Evolutionary conservation across 2,113 vertebrate genomes (phyloP).

Genomic region (Larimichthys crocea): DNA sequence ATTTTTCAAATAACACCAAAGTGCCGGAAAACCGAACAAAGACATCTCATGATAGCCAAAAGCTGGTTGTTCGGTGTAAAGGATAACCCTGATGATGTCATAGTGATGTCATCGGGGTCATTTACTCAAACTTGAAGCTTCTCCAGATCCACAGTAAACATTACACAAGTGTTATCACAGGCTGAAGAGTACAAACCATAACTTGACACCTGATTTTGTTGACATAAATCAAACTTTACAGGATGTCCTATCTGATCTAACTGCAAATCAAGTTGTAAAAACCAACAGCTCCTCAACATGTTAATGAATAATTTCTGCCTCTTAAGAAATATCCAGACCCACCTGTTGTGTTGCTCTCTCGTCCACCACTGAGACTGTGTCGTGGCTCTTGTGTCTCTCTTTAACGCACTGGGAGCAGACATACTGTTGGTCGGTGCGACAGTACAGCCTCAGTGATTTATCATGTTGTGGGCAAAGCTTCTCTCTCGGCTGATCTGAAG

Average conservation of each 20-base stretch:
- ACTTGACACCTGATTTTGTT: too few species aligned
- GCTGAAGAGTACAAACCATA: too few species aligned
- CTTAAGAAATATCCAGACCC: not conserved
- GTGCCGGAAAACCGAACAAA: too few species aligned
- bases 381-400: slow-evolving; percentile 81
- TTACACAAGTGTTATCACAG: too few species aligned
- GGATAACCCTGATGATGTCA: too few species aligned
- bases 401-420: slow-evolving; percentile 81
- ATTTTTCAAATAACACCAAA: too few species aligned
- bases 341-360: slow-evolving; percentile 79
- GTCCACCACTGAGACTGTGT: slow-evolving; percentile 58
- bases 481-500: slow-evolving; percentile 63
- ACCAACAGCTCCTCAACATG: not conserved
- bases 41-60: too few species aligned
- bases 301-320: not conserved
- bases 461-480: slow-evolving; percentile 79
- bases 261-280: not conserved
- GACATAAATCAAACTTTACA: too few species aligned
- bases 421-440: slow-evolving; percentile 78
- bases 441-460: slow-evolving; percentile 78
- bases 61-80: too few species aligned
- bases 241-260: not conserved
- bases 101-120: too few species aligned
- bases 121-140: too few species aligned
- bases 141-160: too few species aligned